Conservation (phyloP, 2,797 vertebrate genomes). For the Amazona ochrocephala region DNA sequence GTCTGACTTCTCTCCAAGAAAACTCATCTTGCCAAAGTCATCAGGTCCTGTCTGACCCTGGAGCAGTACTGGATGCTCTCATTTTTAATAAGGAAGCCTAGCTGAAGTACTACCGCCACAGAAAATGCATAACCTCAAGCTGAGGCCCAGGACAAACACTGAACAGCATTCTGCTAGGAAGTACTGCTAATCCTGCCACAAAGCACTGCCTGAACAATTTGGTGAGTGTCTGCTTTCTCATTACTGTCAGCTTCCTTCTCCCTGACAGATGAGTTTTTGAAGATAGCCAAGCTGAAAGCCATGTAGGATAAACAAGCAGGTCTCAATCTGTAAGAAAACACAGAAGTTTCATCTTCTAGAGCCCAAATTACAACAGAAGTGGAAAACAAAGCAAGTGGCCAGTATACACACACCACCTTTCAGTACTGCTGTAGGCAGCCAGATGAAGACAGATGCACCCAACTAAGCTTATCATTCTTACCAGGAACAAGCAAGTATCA, state of each 20-base stretch:
- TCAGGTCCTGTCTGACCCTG: neutral
- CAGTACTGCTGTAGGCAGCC: neutral
- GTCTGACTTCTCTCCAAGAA: slow-evolving; percentile 22
- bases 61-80: neutral
- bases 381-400: slow-evolving; percentile 37
- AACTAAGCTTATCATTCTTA: slow-evolving; percentile 1
- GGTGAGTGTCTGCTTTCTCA: slow-evolving; percentile 56
- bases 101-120: neutral
- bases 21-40: neutral
- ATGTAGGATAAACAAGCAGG: slow-evolving; percentile 64
- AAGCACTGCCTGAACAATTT: slow-evolving; percentile 38
- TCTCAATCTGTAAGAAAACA: slow-evolving; percentile 35
- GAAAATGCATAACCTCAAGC: neutral
- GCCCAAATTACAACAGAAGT: neutral
- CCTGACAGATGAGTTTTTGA: slow-evolving; percentile 63
- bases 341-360: slow-evolving; percentile 34
- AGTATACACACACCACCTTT: neutral
- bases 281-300: slow-evolving; percentile 62
- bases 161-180: neutral
- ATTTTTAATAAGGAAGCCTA: neutral
- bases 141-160: neutral
- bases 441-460: neutral
- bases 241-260: slow-evolving; percentile 58
- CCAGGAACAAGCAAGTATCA: neutral
- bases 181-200: slow-evolving; percentile 18